phyloP scores from a whole-genome alignment of 2,113 vertebrate genomes.

The Esox niger region DNA sequence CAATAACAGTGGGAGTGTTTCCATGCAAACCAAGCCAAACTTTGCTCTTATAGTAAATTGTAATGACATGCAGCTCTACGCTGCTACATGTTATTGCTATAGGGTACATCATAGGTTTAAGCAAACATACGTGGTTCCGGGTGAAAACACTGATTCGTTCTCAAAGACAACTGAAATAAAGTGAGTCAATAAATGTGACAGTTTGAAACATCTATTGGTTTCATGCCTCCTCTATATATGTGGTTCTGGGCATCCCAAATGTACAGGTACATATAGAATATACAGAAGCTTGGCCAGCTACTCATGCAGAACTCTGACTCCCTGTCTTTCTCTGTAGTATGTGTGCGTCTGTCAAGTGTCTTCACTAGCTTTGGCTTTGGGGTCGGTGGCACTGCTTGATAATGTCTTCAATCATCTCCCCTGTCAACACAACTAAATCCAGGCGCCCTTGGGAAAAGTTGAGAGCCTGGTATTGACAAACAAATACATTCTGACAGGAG shows the following conservation, averaged over 20 bases:
- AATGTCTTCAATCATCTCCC: constrained; percentile 77
- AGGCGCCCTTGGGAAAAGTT: constrained; percentile 76
- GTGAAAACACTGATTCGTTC: neutral
- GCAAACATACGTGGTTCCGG: too few species aligned
- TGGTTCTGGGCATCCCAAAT: neutral
- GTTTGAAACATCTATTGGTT: neutral
- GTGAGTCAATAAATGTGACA: neutral
- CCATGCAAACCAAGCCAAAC: neutral
- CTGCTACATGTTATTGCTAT: too few species aligned
- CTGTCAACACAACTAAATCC: constrained; percentile 72
- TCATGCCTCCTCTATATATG: neutral
- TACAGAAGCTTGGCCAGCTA: neutral
- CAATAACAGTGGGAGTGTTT: neutral
- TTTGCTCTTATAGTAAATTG: too few species aligned
- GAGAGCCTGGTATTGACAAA: constrained; percentile 75
- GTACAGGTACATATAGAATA: neutral
- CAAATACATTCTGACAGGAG: constrained; percentile 72
- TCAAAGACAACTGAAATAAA: neutral
- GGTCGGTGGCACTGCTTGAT: constrained; percentile 68
- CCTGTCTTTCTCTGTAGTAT: neutral
- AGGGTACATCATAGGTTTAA: too few species aligned
- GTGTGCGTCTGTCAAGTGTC: constrained; percentile 11
- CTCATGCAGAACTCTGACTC: neutral
- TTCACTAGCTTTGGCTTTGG: constrained; percentile 63
- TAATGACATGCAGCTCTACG: too few species aligned